Evolutionary conservation across 92 coral and sea anemone genomes (phyloP).

Genomic region (Parazoanthus darwini): DNA sequence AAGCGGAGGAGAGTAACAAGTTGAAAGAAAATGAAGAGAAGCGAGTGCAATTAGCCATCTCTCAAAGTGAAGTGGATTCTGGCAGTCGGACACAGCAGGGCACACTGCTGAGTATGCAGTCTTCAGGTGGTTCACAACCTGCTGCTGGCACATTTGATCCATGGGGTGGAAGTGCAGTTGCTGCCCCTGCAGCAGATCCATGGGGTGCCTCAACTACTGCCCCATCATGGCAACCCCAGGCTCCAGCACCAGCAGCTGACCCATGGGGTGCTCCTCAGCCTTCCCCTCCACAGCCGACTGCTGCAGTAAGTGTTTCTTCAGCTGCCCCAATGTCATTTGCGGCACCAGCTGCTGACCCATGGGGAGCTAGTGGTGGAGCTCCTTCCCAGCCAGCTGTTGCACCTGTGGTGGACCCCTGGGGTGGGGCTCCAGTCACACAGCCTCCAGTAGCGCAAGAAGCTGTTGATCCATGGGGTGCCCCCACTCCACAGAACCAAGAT

Average conservation of each 20-base stretch:
- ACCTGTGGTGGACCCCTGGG: conserved; percentile 82
- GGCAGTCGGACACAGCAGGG: conserved; percentile 43
- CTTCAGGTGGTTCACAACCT: conserved; percentile 49
- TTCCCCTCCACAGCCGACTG: conserved; percentile 47
- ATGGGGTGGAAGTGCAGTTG: conserved; percentile 56
- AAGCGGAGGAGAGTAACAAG: conserved; percentile 82
- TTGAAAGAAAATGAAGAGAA: conserved; percentile 75
- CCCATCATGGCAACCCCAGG: conserved; percentile 65
- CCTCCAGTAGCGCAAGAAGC: conserved; percentile 38
- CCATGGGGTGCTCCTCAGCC: conserved; percentile 77
- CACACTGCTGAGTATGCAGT: conserved; percentile 56
- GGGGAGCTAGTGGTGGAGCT: conserved; percentile 27
- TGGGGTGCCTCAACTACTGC: conserved; percentile 46
- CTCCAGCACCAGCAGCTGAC: conserved; percentile 51
- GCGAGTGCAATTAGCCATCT: conserved; percentile 81
- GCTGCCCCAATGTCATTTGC: conserved; percentile 35
- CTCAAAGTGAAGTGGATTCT: conserved; percentile 65
- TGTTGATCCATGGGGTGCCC: conserved; percentile 82
- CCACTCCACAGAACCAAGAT: conserved; percentile 42
- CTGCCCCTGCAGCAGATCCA: conserved; percentile 15
- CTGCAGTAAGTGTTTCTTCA: conserved; percentile 17
- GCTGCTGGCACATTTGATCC: conserved; percentile 66
- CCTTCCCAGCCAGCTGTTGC: conserved; percentile 54
- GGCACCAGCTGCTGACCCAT: conserved; percentile 53
- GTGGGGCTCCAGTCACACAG: conserved; percentile 53